Percentiles rank a stretch among this genome's conserved stretches.
These are phyloP conservation scores for Fragum sueziense DNA, from an alignment of 2,888 invertebrate genomes.

Conservation along the genomic window DNA sequence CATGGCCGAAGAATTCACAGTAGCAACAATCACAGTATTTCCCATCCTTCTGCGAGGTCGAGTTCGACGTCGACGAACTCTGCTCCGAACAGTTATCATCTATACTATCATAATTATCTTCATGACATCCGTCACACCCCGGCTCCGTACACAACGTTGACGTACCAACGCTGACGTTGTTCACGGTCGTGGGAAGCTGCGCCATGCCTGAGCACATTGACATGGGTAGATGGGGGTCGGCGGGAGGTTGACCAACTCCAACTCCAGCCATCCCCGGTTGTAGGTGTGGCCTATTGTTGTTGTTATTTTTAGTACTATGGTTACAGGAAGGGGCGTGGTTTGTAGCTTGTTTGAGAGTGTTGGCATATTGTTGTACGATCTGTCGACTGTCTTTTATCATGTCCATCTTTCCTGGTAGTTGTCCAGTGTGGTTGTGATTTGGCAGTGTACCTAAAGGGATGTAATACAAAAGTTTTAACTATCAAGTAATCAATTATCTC, in stretches of 20 bases:
- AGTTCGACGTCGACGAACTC: constrained; percentile 83
- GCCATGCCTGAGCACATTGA: constrained; percentile 60
- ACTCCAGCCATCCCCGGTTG: no score
- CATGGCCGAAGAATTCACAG: constrained; percentile 91
- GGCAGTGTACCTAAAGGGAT: constrained; percentile 36
- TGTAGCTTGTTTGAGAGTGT: constrained; percentile 53
- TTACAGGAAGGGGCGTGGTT: constrained; percentile 36
- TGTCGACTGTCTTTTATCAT: constrained; percentile 63
- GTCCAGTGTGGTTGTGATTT: constrained; percentile 46
- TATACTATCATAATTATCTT: constrained; percentile 79
- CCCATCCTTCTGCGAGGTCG: constrained; percentile 83
- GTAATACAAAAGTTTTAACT: background rate
- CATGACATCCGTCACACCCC: constrained; percentile 77
- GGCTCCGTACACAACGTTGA: constrained; percentile 73
- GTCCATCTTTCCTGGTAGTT: constrained; percentile 56
- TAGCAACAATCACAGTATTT: constrained; percentile 89
- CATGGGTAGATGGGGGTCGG: constrained; percentile 16
- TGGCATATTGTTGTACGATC: constrained; percentile 63
- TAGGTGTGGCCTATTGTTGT: constrained; percentile 4
- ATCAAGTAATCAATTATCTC: no score
- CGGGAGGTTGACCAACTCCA: background rate
- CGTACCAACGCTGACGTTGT: constrained; percentile 77
- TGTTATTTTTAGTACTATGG: constrained; percentile 56
- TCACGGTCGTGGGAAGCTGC: constrained; percentile 69
- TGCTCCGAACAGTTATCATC: constrained; percentile 83